phyloP scores from a whole-genome alignment of 2,797 vertebrate species.

The Sorex maritimensis region DNA sequence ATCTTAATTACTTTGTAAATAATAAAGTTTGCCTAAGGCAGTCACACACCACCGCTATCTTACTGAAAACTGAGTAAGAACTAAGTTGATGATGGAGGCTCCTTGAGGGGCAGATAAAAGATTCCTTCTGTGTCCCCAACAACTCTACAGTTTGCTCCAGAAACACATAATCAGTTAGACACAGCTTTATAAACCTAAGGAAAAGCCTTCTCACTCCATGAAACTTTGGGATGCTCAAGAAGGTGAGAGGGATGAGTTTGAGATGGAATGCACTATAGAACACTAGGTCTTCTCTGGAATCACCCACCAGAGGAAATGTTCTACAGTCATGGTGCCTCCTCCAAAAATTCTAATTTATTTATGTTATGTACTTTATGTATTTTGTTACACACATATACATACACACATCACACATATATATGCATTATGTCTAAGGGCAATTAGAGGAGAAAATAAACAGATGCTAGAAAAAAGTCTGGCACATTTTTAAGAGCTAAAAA shows the following conservation, averaged over 20 bases:
- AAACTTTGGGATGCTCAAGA: neutral
- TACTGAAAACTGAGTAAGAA: too few relatives aligned
- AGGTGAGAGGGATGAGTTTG: neutral
- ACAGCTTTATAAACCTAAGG: fast-evolving
- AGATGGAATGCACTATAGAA: neutral
- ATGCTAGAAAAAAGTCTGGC: slow-evolving; percentile 34
- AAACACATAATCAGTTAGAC: neutral
- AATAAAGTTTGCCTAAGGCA: neutral
- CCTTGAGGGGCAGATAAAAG: neutral
- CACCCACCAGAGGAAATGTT: neutral
- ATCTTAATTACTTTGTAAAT: neutral
- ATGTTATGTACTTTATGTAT: neutral
- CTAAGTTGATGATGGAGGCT: neutral
- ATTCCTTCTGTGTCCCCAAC: neutral
- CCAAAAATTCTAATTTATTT: neutral
- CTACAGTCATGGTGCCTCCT: neutral
- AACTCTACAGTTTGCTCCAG: neutral
- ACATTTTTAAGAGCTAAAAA: slow-evolving; percentile 59
- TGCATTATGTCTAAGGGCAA: neutral
- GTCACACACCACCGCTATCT: neutral
- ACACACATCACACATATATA: neutral
- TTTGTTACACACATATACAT: neutral
- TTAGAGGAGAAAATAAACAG: slow-evolving; percentile 17
- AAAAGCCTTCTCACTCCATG: neutral
- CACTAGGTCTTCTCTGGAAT: slow-evolving; percentile 30